Base-by-base conservation (phyloP, 2,113 vertebrate species). In the Alouatta palliata region DNA sequence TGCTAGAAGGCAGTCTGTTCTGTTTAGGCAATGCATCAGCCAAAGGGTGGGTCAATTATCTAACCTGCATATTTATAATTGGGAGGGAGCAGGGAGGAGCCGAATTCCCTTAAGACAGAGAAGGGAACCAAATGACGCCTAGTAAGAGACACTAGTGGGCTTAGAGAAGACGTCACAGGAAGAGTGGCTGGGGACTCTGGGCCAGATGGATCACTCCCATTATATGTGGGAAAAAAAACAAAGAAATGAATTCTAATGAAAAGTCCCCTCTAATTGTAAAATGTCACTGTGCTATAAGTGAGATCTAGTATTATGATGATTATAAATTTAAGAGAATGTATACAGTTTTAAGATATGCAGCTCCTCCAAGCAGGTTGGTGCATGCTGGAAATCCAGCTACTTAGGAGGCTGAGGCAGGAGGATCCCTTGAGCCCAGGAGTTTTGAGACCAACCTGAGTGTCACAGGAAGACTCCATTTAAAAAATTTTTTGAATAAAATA, bases 51-150 rank as follows among this genome's bases (percentile, higher is more conserved):
- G 94, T 97, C 98, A 98, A 97, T 98, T 98, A 98, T 98, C 97
- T 94, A 91, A 79, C 52, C 87, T 98, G 88, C 95, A 96, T 98
- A 95, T 97, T 97, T 98, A 97, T 98, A 98, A 98, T 98, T 98
- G 98, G 90, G 77, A 82, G 81, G 96, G 87, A 95, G 76, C 56
- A 17, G 47, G 89, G 97, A 89, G 97, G 80, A 86, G 81, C 73
- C 54, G 76, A 79, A 82, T 58, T 97, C 98, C 97, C 97, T 68
- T 0, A 97, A 98, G 98, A 97, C 77, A 64, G 61, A 84, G 12
- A 97, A 92, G 27, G 76, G 94, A 98, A 96, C 95, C 49, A 43
- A 92, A 84, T 96, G 97, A 97, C 71, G 43, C 95, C 96, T 97
- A 83, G 83, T 97, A 95, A 89, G 96, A 97, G 86, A 94, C 95